Conservation (phyloP, 2,888 invertebrate genomes). For the Lycaena phlaeas region DNA sequence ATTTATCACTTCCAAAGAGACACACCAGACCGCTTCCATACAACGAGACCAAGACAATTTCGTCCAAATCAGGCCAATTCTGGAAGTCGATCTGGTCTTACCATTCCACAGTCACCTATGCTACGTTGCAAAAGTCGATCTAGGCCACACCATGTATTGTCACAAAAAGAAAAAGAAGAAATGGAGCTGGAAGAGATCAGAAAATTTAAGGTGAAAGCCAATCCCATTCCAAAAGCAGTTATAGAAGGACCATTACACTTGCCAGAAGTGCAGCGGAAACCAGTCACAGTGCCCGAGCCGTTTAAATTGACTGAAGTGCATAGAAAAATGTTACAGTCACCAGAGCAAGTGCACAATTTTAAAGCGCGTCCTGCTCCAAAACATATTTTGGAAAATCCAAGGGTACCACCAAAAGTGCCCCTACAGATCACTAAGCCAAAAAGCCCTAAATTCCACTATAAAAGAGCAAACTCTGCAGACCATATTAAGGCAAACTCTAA, state of each 20-base stretch:
- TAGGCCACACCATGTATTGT: constrained; percentile 66
- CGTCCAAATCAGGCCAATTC: constrained; percentile 26
- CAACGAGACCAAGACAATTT: constrained; percentile 36
- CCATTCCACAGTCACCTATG: constrained; percentile 68
- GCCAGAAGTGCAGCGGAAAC: constrained; percentile 67
- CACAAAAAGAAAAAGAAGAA: constrained; percentile 75
- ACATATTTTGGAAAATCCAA: constrained; percentile 57
- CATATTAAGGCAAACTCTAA: constrained; percentile 26
- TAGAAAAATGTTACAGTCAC: constrained; percentile 44
- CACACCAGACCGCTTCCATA: constrained; percentile 73
- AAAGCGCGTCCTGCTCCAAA: constrained; percentile 77
- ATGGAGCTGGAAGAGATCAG: constrained; percentile 76
- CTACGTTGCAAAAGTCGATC: constrained; percentile 68
- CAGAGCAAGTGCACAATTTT: constrained; percentile 43
- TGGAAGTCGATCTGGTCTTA: constrained; percentile 36
- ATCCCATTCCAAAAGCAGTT: constrained; percentile 75
- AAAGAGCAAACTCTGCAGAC: constrained; percentile 34
- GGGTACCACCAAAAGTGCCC: constrained; percentile 39
- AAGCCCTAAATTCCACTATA: constrained; percentile 50
- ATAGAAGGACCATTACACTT: constrained; percentile 62
- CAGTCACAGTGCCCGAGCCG: constrained; percentile 74
- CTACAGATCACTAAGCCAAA: constrained; percentile 38
- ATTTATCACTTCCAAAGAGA: constrained; percentile 70
- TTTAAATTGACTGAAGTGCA: constrained; percentile 75
- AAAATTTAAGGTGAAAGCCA: constrained; percentile 78